Base-by-base conservation (phyloP, 2,888 invertebrate species). In the Drosophila flavopinicola region DNA sequence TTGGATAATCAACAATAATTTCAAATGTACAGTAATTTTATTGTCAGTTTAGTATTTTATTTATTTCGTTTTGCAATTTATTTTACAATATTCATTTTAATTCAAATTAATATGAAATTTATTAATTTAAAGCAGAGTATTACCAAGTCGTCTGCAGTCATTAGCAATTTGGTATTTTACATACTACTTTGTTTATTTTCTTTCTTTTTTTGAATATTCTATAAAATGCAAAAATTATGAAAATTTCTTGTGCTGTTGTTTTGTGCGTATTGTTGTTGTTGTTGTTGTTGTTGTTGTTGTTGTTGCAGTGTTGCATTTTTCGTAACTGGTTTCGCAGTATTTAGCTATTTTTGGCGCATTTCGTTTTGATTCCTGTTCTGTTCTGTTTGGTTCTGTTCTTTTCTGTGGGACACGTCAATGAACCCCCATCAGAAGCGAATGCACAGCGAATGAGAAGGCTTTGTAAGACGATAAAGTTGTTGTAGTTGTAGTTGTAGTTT, bases 351-450 rank as follows among this genome's bases (percentile, higher is more conserved):
- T 88, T 83, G 87, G 88, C 77, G 57, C 70, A 84, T 82, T 86
- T 87, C 86, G 80, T 75, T 87, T 87, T 80, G 87, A 80, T 80
- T 87, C 80, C 87, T 85, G 80, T 80, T 87, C 85, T n/a, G n/a
- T n/a, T n/a, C n/a, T n/a, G n/a, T n/a, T n/a, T n/a, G n/a, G n/a
- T n/a, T n/a, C n/a, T n/a, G n/a, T n/a, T n/a, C n/a, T n/a, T n/a
- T n/a, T n/a, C n/a, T 85, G 52, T 52, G 60, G 63, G 54, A 74
- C 69, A 67, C 80, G 80, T 80, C 80, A 80, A 80, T 85, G 87
- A 80, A 87, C 80, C 79, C 37, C 51, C 61, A 41, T 44, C 11
- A 20, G 2, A 32, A 41, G 58, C 42, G 67, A 73, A 53, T 58
- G 54, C 51, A 54, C 23, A 27, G 48, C 47, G 6, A 49, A 33